Evolutionary conservation across 2,888 invertebrate species (phyloP), one percentile per base, ranked within the genome.

Genomic region (Hydriomena furcata): DNA sequence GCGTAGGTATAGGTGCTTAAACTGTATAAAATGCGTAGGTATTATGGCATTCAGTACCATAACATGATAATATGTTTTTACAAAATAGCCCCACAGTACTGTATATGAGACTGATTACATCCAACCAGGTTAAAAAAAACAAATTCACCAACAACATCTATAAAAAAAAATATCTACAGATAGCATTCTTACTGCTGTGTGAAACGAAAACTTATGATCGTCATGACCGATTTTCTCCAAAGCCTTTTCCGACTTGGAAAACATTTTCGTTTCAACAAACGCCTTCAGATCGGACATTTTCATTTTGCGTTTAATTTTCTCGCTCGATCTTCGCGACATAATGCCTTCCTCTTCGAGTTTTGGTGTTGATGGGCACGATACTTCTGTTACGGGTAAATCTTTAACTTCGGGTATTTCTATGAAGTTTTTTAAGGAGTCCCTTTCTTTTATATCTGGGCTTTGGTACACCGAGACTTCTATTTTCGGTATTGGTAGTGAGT

Each of bases 401-500:
- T 93, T 93, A 0, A 91, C 87, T 65, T 96, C 96, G 0, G 95
- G 95, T 2, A 95, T 92, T 76, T 96, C 96, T 52, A 95, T 95
- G 49, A 94, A 94, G 68, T 95, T 95, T 74, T 95, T 95, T 3
- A 92, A 63, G 0, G 92, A 92, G 43, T 94, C 94, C 10, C 91
- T 90, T 57, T 93, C 93, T 66, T 93, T 94, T 12, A 91, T 88
- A 50, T 94, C 95, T 0, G 94, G 94, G 64, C 94, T 95, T 77
- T 96, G 95, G 73, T 96, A 96, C 20, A 96, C 88, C 0, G 97
- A 97, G 0, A 97, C 94, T 82, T 97, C 96, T 52, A 97, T 97
- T 88, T 97, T 97, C 1, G 97, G 97, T 74, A 97, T 97, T 0
- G 99, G 98, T 44, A 98, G 84, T 0, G 98, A 99, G 74, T 97